Evolutionary conservation across 2,888 invertebrate genomes (phyloP).

Genomic region (Patella pellucida): DNA sequence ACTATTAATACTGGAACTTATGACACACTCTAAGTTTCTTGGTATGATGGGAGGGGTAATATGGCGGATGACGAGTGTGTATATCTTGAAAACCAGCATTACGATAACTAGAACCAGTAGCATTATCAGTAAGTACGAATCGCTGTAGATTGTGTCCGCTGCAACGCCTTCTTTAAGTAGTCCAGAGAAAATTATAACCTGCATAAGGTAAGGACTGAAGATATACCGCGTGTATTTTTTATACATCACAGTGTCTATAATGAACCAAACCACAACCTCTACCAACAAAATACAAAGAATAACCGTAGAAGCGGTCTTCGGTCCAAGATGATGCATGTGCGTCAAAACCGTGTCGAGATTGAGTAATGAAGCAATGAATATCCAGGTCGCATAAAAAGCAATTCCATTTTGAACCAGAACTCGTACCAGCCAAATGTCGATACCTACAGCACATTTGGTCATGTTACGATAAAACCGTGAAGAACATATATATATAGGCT

Average conservation of each 20-base stretch:
- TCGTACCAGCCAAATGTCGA: constrained; percentile 60
- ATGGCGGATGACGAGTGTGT: no score
- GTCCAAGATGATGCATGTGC: no score
- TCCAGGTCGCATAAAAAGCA: constrained; percentile 63
- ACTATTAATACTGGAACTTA: no score
- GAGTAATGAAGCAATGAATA: constrained; percentile 58
- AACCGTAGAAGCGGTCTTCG: constrained; percentile 38
- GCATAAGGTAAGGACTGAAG: constrained; percentile 54
- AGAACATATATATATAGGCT: constrained; percentile 50
- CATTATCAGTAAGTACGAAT: no score
- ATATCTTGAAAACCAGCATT: no score
- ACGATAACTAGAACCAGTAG: no score
- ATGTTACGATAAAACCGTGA: constrained; percentile 50
- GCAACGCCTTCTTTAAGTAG: constrained; percentile 22
- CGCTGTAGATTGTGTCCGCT: no score
- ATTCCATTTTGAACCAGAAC: constrained; percentile 64
- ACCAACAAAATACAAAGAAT: constrained; percentile 54
- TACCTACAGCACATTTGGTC: constrained; percentile 34
- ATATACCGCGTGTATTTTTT: constrained; percentile 59
- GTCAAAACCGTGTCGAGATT: constrained; percentile 59
- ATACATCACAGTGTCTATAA: constrained; percentile 54
- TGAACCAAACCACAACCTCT: constrained; percentile 54
- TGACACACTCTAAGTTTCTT: no score
- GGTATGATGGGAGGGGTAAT: no score
- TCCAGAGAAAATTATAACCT: constrained; percentile 52